Percentiles rank a stretch among this genome's conserved stretches.
Evolutionary conservation across 2,113 vertebrate genomes (phyloP).

Genomic region (Pseudorasbora parva): DNA sequence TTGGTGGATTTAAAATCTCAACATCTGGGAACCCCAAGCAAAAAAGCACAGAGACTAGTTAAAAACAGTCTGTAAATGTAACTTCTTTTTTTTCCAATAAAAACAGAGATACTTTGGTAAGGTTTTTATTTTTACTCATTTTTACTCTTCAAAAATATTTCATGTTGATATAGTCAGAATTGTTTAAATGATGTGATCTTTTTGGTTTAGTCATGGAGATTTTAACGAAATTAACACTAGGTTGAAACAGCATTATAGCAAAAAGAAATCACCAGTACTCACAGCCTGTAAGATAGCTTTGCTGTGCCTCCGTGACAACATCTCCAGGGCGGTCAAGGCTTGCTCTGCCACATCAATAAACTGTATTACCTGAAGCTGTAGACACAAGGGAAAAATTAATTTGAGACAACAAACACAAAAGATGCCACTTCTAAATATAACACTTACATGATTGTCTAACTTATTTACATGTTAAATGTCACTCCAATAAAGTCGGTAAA

Average conservation of each 20-base stretch:
- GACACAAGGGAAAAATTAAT: neutral
- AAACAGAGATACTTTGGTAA: too few relatives aligned
- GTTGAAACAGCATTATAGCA: neutral
- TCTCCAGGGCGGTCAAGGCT: slow-evolving; percentile 95
- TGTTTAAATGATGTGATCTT: too few relatives aligned
- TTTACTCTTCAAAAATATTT: too few relatives aligned
- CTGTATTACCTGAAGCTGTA: slow-evolving; percentile 97
- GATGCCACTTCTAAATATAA: neutral
- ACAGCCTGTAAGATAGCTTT: slow-evolving; percentile 99
- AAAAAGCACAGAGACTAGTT: too few relatives aligned
- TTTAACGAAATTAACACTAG: too few relatives aligned
- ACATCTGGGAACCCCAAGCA: too few relatives aligned
- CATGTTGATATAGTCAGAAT: too few relatives aligned
- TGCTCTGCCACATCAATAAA: slow-evolving; percentile 99
- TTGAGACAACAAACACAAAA: neutral
- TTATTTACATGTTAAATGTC: neutral
- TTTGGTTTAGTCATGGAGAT: too few relatives aligned
- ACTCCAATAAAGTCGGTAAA: neutral
- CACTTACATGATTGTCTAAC: neutral
- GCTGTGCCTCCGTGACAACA: slow-evolving; percentile 97
- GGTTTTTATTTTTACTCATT: too few relatives aligned
- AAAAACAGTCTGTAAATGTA: too few relatives aligned
- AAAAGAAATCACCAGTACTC: slow-evolving; percentile 65
- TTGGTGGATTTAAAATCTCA: too few relatives aligned
- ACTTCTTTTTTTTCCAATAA: too few relatives aligned